These are phyloP conservation scores for Vandiemenella viatica DNA, from an alignment of 2,888 invertebrate species.

Conservation along the genomic window DNA sequence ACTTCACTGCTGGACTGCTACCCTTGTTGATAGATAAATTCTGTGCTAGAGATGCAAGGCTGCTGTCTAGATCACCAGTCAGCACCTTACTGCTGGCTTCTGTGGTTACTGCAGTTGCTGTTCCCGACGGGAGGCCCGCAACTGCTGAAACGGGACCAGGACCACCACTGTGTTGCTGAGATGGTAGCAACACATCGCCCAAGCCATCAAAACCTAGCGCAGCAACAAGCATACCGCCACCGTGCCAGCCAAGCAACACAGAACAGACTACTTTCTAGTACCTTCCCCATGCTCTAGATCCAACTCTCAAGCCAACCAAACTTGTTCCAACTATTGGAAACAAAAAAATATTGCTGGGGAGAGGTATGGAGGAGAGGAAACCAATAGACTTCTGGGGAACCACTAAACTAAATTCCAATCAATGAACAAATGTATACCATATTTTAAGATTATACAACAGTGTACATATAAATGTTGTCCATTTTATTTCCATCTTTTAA, in stretches of 20 bases:
- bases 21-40: conserved; percentile 79
- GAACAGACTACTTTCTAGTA: no score
- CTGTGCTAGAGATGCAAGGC: conserved; percentile 82
- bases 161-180: conserved; percentile 21
- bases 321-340: background rate
- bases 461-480: no score
- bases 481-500: no score
- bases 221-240: conserved; percentile 3
- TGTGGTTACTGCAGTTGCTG: background rate
- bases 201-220: conserved; percentile 52
- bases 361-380: no score
- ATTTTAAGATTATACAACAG: no score
- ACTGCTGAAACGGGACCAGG: conserved; percentile 7
- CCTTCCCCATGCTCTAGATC: no score
- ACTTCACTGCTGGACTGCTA: conserved; percentile 52
- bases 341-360: background rate
- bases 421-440: no score
- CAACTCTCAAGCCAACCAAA: conserved; percentile 1
- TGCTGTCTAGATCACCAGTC: conserved; percentile 86
- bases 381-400: no score
- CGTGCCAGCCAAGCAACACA: conserved; percentile 7
- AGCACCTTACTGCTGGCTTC: conserved; percentile 51
- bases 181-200: conserved; percentile 54
- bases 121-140: background rate
- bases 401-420: no score